Evolutionary conservation across 2,888 invertebrate species (phyloP).

Genomic region (Spicauda simplicius): DNA sequence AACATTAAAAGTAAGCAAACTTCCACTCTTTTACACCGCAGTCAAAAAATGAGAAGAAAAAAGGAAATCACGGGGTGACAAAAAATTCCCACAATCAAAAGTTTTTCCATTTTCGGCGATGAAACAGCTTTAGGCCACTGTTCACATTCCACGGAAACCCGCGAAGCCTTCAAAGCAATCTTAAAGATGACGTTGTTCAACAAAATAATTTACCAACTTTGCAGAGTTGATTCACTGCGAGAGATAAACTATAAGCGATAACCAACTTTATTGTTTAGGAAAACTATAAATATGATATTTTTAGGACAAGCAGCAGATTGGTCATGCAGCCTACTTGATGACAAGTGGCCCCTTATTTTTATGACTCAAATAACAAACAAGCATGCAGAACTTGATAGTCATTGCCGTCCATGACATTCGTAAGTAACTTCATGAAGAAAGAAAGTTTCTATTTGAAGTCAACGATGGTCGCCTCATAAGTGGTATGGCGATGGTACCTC

Average conservation of each 20-base stretch:
- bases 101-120: constrained; percentile 76
- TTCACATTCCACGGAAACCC: constrained; percentile 39
- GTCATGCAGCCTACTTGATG: too few relatives aligned
- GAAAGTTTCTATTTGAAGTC: too few relatives aligned
- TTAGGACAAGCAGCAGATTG: too few relatives aligned
- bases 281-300: too few relatives aligned
- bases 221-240: neutral
- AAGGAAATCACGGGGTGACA: constrained; percentile 67
- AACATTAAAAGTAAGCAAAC: constrained; percentile 5
- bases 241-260: neutral
- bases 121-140: constrained; percentile 60
- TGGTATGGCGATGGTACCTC: too few relatives aligned
- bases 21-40: constrained; percentile 12
- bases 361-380: too few relatives aligned
- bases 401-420: too few relatives aligned
- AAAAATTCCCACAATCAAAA: constrained; percentile 74
- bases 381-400: too few relatives aligned
- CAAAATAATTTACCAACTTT: constrained; percentile 35
- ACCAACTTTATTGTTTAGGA: neutral
- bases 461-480: too few relatives aligned
- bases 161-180: constrained; percentile 55
- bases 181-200: constrained; percentile 51
- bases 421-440: too few relatives aligned
- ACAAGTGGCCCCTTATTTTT: too few relatives aligned
- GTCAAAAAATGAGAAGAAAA: constrained; percentile 34